phyloP scores from a whole-genome alignment of 2,113 vertebrate species.

The Craseonycteris thonglongyai region DNA sequence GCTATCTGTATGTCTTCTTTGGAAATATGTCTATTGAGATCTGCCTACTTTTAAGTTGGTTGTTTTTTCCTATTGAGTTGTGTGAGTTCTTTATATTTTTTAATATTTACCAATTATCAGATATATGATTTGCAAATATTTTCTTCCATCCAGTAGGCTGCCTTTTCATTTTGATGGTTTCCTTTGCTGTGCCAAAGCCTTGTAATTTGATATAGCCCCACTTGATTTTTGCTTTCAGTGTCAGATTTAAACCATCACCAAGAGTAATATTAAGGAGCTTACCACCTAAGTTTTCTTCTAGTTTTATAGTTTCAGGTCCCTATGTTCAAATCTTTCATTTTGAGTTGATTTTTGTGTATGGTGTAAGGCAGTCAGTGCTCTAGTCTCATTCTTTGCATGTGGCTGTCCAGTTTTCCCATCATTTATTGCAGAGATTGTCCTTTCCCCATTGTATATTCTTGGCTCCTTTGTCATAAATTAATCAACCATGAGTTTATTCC shows the following conservation, averaged over 20 bases:
- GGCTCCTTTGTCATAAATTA: neutral
- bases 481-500: neutral
- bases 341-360: neutral
- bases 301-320: neutral
- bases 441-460: neutral
- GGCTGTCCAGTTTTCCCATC: neutral
- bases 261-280: neutral
- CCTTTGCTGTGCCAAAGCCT: neutral
- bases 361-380: neutral
- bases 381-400: neutral
- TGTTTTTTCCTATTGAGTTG: neutral
- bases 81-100: neutral
- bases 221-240: neutral
- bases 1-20: neutral
- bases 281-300: neutral
- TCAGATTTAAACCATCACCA: neutral
- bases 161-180: neutral
- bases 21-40: neutral
- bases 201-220: too few relatives aligned
- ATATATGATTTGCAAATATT: neutral
- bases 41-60: neutral
- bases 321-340: neutral
- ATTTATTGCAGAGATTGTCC: neutral
- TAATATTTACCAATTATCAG: neutral
- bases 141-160: neutral